Percentiles rank a stretch among this genome's conserved stretches.
These are phyloP conservation scores for Streptopelia turtur DNA, from an alignment of 2,797 vertebrate species.

Conservation along the genomic window DNA sequence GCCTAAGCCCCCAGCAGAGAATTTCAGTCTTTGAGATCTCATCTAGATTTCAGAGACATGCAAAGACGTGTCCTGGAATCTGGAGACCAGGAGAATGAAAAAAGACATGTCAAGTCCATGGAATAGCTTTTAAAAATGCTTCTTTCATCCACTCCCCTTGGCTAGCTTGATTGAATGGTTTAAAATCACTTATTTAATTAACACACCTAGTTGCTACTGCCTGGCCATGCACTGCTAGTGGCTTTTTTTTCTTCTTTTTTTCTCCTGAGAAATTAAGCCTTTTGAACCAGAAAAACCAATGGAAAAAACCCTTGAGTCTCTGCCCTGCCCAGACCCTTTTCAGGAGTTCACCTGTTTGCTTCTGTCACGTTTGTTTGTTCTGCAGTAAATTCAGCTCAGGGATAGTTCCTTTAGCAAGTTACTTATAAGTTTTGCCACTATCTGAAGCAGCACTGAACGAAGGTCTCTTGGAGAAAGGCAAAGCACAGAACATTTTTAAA, in stretches of 20 bases:
- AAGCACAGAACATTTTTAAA: background rate
- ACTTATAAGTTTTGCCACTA: background rate
- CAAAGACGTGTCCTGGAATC: slow-evolving; percentile 2
- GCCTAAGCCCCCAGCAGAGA: slow-evolving; percentile 15
- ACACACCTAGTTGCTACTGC: slow-evolving; percentile 7
- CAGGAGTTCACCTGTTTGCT: slow-evolving; percentile 59
- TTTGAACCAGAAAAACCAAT: slow-evolving; percentile 11
- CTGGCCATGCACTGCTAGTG: background rate
- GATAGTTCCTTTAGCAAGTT: slow-evolving; percentile 20
- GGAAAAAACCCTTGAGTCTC: background rate
- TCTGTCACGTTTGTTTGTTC: slow-evolving; percentile 61
- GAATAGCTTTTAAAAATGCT: slow-evolving; percentile 21
- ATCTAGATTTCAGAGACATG: slow-evolving; percentile 30
- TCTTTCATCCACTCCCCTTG: slow-evolving; percentile 35
- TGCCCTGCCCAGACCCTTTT: slow-evolving; percentile 11
- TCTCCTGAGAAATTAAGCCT: slow-evolving; percentile 4
- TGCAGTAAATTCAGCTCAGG: slow-evolving; percentile 55
- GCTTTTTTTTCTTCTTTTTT: background rate
- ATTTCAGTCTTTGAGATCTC: slow-evolving; percentile 37
- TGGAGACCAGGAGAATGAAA: slow-evolving; percentile 32
- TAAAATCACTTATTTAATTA: slow-evolving; percentile 54
- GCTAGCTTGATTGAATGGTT: slow-evolving; percentile 37
- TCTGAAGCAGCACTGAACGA: slow-evolving; percentile 13
- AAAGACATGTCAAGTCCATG: slow-evolving; percentile 1
- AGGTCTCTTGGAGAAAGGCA: background rate